Base-by-base conservation (phyloP, 2,888 invertebrate genomes). In the Hipparchia sbordonii region DNA sequence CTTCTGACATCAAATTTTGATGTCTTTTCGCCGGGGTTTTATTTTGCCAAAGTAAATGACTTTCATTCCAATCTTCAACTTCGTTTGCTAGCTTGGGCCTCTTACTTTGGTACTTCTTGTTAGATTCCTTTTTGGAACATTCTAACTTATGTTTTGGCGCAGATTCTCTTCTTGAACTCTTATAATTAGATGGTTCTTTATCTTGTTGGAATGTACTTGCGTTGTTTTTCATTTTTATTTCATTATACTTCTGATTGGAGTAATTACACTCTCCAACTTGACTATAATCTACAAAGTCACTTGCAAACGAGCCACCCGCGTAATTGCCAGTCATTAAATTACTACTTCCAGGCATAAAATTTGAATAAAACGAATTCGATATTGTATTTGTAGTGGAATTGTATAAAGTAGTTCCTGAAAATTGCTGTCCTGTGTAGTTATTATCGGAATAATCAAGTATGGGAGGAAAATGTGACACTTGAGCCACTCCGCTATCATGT, bases 381-480 rank as follows among this genome's bases (percentile, higher is more conserved):
- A 93, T 89, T 3, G 93, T 92, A 78, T 91, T 93, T 39, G 91
- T 91, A 8, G 93, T 91, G 13, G 90, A 84, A 77, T 92, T 93
- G 77, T 93, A 93, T 69, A 93, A 85, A 10, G 87, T 89, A 57
- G 93, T 92, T 51, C 92, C 92, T 7, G 91, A 88, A 84, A 89
- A 89, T 78, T 93, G 93, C 77, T 93, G 93, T 5, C 88, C 85
- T 13, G 88, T 79, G 72, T 91, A 93, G 76, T 82, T 85, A 74
- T 91, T 93, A 57, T 93, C 93, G 1, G 91, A 82, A 80, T 93
- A 93, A 79, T 93, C 93, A 48, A 92, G 77, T 61, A 93, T 89
- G 13, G 93, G 88, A 13, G 93, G 93, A 71, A 92, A 93, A 81
- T 93, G 93, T 9, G 93, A 93, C 2, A 93, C 92, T 82, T 93